phyloP scores from a whole-genome alignment of 2,113 vertebrate species.

The Xiphophorus couchianus region DNA sequence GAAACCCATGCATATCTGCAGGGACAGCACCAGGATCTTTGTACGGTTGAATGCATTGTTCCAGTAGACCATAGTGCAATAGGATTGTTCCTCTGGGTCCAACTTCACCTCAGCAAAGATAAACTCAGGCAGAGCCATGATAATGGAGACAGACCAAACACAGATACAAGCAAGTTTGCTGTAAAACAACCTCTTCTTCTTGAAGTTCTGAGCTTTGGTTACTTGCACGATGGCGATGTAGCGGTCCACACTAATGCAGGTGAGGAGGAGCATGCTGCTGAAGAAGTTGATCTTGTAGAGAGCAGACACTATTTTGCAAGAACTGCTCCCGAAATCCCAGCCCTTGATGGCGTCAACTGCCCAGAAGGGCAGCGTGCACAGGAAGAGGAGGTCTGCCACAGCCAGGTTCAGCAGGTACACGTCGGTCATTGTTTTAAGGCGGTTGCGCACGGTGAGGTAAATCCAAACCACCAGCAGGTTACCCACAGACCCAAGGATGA shows the following conservation, averaged over 20 bases:
- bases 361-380: constrained; percentile 91
- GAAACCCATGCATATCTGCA: constrained; percentile 88
- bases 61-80: constrained; percentile 81
- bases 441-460: constrained; percentile 82
- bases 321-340: constrained; percentile 81
- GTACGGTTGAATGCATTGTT: constrained; percentile 43
- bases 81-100: rapidly evolving
- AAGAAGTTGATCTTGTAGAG: constrained; percentile 92
- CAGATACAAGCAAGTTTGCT: constrained; percentile 82
- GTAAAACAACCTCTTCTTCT: constrained; percentile 77
- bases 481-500: constrained; percentile 82
- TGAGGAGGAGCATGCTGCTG: constrained; percentile 87
- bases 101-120: constrained; percentile 79
- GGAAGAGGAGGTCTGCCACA: constrained; percentile 88
- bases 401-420: constrained; percentile 88
- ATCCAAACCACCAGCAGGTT: constrained; percentile 86
- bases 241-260: constrained; percentile 89
- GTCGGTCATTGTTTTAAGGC: constrained; percentile 88
- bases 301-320: constrained; percentile 85
- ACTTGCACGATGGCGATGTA: constrained; percentile 87
- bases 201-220: constrained; percentile 80
- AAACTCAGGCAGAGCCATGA: constrained; percentile 87
- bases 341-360: constrained; percentile 75
- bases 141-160: constrained; percentile 80
- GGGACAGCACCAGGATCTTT: constrained; percentile 78